Conservation (phyloP, 2,888 invertebrate genomes). For the Epinotia brunnichana region DNA sequence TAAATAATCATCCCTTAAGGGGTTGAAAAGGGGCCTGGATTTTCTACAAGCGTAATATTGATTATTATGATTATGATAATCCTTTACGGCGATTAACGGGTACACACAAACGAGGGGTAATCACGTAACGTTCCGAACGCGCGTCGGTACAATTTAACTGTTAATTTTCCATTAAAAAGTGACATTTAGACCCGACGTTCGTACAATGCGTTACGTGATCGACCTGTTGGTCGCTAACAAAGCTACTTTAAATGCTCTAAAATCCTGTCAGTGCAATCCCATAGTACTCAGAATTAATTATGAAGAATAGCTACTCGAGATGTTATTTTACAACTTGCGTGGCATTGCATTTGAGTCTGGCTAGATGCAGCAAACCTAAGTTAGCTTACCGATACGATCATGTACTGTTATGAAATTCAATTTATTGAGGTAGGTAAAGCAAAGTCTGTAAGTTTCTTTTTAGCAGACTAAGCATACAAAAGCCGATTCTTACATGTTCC, state of each 20-base stretch:
- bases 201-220: too few relatives aligned
- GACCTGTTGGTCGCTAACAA: too few relatives aligned
- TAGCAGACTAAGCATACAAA: slow-evolving; percentile 19
- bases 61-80: too few relatives aligned
- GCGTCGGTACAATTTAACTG: too few relatives aligned
- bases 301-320: not conserved
- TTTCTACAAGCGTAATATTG: too few relatives aligned
- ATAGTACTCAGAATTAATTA: not conserved
- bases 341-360: not conserved
- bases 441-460: slow-evolving; percentile 9
- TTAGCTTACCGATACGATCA: not conserved
- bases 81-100: too few relatives aligned
- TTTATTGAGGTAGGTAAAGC: slow-evolving; percentile 7
- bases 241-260: not conserved
- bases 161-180: too few relatives aligned
- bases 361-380: not conserved
- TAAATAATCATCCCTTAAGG: too few relatives aligned
- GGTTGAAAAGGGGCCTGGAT: too few relatives aligned
- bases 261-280: slow-evolving; percentile 19
- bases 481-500: slow-evolving; percentile 9
- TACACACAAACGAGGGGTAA: too few relatives aligned
- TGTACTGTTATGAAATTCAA: not conserved
- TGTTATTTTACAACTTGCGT: slow-evolving; percentile 1
- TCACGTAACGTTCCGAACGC: too few relatives aligned
- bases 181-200: too few relatives aligned